Percentiles rank a stretch among this genome's conserved stretches.
Conservation (phyloP, 2,888 invertebrate genomes). For the Dicycla oo region DNA sequence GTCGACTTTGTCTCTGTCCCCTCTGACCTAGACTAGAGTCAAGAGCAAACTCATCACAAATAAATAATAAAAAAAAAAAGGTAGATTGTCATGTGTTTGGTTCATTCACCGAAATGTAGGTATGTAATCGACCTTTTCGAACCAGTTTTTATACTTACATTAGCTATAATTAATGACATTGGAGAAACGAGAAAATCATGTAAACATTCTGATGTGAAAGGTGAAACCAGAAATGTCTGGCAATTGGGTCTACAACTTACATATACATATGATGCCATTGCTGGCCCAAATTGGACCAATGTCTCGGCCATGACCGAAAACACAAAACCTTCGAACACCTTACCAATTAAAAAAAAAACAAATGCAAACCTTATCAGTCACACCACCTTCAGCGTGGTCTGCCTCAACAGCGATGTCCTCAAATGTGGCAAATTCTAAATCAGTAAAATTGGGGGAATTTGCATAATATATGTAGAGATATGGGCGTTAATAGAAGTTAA, state of each 20-base stretch:
- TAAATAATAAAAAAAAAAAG: too few species aligned
- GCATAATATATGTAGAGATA: conserved; percentile 34
- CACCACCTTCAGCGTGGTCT: too few species aligned
- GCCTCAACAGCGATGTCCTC: too few species aligned
- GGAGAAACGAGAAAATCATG: conserved; percentile 18
- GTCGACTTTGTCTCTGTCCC: too few species aligned
- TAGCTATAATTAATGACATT: conserved; percentile 11
- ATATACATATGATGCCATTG: conserved; percentile 14
- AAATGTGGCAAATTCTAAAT: conserved; percentile 35
- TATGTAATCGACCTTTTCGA: conserved; percentile 12
- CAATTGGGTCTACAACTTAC: conserved; percentile 5
- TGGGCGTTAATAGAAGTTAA: neutral
- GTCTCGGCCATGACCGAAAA: conserved; percentile 33
- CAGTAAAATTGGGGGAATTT: conserved; percentile 21
- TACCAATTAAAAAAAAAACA: too few species aligned
- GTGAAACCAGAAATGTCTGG: conserved; percentile 13
- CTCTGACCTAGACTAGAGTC: too few species aligned
- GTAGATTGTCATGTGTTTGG: neutral
- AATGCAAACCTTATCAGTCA: too few species aligned
- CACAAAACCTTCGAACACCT: conserved; percentile 10
- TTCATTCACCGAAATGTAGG: conserved; percentile 12
- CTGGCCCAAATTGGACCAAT: conserved; percentile 32
- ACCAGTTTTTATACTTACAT: conserved; percentile 18
- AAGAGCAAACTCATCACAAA: too few species aligned
- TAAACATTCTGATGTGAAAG: conserved; percentile 17